A percentile compares a stretch with the other conserved stretches of the same genome.
phyloP scores from a whole-genome alignment of 2,113 vertebrate genomes.

The Anguilla japonica region DNA sequence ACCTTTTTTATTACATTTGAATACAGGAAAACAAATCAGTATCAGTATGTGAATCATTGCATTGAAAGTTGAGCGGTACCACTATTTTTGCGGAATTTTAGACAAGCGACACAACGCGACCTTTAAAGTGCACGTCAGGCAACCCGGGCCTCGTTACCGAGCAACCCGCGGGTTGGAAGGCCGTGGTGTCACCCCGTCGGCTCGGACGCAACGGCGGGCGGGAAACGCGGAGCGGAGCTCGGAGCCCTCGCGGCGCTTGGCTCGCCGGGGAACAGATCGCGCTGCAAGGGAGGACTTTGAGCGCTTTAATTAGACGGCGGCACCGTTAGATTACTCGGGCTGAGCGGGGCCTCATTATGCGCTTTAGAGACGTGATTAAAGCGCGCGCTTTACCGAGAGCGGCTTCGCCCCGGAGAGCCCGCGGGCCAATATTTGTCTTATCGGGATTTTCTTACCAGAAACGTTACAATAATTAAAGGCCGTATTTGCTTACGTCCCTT shows the following conservation, averaged over 20 bases:
- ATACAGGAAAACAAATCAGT: background rate
- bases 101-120: background rate
- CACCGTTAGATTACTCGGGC: constrained; percentile 69
- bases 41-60: background rate
- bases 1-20: background rate
- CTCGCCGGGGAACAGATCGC: constrained; percentile 55
- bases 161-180: background rate
- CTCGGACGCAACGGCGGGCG: too few relatives aligned
- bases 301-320: constrained; percentile 68
- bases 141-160: background rate
- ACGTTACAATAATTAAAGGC: constrained; percentile 73
- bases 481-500: constrained; percentile 71
- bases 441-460: constrained; percentile 64
- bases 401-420: constrained; percentile 39
- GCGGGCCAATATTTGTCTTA: constrained; percentile 63
- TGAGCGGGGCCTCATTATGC: constrained; percentile 71
- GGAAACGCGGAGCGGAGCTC: too few relatives aligned
- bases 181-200: background rate
- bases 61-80: background rate
- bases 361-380: constrained; percentile 75
- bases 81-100: background rate
- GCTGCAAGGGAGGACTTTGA: constrained; percentile 58
- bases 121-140: background rate
- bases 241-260: background rate
- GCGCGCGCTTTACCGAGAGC: constrained; percentile 64